Evolutionary conservation across 1,140 invertebrate species (phyloP).

Genomic region (Drosophila auraria): DNA sequence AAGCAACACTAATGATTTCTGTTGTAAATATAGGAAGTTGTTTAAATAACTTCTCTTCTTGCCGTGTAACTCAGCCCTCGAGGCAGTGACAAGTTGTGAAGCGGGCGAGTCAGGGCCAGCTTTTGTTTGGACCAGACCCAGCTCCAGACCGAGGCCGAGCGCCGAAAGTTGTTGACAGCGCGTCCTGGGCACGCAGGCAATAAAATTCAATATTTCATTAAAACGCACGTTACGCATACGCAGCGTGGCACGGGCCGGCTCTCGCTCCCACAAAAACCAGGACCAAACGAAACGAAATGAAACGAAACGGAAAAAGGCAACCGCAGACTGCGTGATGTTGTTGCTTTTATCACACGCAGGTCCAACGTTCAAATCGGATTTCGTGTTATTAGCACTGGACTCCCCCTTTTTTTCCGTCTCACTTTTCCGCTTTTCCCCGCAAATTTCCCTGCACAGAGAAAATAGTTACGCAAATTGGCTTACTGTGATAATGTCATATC

Average conservation of each 20-base stretch:
- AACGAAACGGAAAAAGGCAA: slow-evolving; percentile 56
- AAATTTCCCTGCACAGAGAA: slow-evolving; percentile 29
- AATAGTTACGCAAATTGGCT: slow-evolving; percentile 15
- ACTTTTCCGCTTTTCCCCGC: slow-evolving; percentile 28
- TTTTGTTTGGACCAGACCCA: slow-evolving; percentile 11
- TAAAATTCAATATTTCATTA: slow-evolving; percentile 85
- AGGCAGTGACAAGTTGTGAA: slow-evolving; percentile 80
- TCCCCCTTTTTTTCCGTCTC: not conserved
- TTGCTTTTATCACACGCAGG: slow-evolving; percentile 79
- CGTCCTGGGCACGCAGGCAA: slow-evolving; percentile 79
- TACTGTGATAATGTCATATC: not conserved
- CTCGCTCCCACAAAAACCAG: not conserved
- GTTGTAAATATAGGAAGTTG: not conserved
- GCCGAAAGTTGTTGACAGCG: slow-evolving; percentile 50
- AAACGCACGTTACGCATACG: slow-evolving; percentile 83
- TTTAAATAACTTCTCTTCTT: not conserved
- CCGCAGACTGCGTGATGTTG: slow-evolving; percentile 76
- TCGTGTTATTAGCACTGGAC: slow-evolving; percentile 74
- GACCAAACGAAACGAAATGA: slow-evolving; percentile 39
- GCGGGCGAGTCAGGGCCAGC: slow-evolving; percentile 37
- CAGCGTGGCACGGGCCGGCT: slow-evolving; percentile 52
- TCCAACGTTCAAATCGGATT: slow-evolving; percentile 78
- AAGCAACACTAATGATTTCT: slow-evolving; percentile 13
- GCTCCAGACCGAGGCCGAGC: slow-evolving; percentile 11
- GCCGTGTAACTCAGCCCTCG: slow-evolving; percentile 46